phyloP scores from a whole-genome alignment of 2,888 invertebrate species.

The Volucella zonaria region DNA sequence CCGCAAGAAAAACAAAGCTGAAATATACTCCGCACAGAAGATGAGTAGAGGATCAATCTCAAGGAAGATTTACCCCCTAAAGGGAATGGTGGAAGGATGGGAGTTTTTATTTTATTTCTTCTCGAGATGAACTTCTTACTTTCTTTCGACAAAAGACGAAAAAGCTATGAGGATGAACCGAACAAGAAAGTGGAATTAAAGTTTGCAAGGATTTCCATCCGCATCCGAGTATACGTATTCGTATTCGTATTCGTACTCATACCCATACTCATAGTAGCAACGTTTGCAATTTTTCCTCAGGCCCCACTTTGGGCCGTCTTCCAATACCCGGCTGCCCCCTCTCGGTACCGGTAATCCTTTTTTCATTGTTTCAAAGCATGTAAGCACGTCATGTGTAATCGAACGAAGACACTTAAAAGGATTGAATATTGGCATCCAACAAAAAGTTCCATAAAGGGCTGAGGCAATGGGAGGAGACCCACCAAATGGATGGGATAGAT shows the following conservation, averaged over 20 bases:
- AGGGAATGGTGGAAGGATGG: not conserved
- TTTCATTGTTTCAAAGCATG: conserved; percentile 69
- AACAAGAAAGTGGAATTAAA: conserved; percentile 49
- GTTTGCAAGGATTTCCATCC: conserved; percentile 60
- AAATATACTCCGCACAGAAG: conserved; percentile 14
- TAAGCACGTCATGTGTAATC: conserved; percentile 71
- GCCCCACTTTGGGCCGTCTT: too few relatives aligned
- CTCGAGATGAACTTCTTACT: conserved; percentile 57
- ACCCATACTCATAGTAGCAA: conserved; percentile 18
- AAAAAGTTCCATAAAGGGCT: not conserved
- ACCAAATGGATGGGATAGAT: not conserved
- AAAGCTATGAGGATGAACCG: conserved; percentile 1
- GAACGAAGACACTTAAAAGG: conserved; percentile 72
- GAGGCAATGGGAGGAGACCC: conserved; percentile 12
- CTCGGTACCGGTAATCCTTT: conserved; percentile 47
- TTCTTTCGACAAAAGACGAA: conserved; percentile 20
- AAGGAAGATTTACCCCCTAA: conserved; percentile 18
- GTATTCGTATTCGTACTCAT: conserved; percentile 3
- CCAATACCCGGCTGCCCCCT: not conserved
- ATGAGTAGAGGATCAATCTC: conserved; percentile 59
- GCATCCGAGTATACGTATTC: conserved; percentile 4
- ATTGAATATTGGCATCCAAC: conserved; percentile 69
- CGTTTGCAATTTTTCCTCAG: conserved; percentile 59
- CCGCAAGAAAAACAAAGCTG: too few relatives aligned
- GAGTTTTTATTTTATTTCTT: conserved; percentile 38